Base-by-base conservation (phyloP, 2,888 invertebrate species). In the Saturnia japonica region DNA sequence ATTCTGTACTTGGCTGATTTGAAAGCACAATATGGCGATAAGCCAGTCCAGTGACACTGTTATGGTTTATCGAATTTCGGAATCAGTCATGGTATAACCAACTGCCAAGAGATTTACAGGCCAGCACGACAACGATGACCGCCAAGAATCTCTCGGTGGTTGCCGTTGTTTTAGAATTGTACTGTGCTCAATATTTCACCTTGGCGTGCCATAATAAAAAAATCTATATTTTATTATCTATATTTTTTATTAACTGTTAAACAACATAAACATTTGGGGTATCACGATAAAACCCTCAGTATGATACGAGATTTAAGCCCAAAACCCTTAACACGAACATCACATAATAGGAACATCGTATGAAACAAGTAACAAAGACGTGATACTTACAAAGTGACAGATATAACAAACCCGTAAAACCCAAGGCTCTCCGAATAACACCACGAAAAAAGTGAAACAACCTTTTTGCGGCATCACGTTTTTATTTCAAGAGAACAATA, bases 401-500 rank as follows among this genome's bases (percentile, higher is more conserved):
- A 54, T 54, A 45, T 66, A 70, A 54, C 66, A 66, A 22, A 25
- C 67, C n/a, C 70, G 54, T 70, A 54, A 70, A 70, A 70, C 25
- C 70, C 54, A 42, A 67, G 51, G 51, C 40, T 70, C 66, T 69
- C 54, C 25, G 70, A 66, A 70, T 70, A 47, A 68, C 62, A 68
- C 47, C 45, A 40, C 68, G 67, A 54, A 68, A 71, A 71, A 68
- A 47, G 54, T 54, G 40, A 64, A 70, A 68, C 68, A 71, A 64
- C 62, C 68, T 62, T 68, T 71, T 71, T 68, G 34, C 60, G 47
- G 42, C 66, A 0, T 57, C 67, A 70, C 60, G 70, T 68, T 71
- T 60, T 60, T 40, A 64, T 71, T 68, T 68, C 64, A 62, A 71
- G 28, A 62, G 62, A 25, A 66, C 68, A 71, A 71, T 68, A 70